A percentile compares a stretch with the other conserved stretches of the same genome.
These are phyloP conservation scores for Chydorus sphaericus DNA, from an alignment of 2,888 invertebrate genomes.

Conservation along the genomic window DNA sequence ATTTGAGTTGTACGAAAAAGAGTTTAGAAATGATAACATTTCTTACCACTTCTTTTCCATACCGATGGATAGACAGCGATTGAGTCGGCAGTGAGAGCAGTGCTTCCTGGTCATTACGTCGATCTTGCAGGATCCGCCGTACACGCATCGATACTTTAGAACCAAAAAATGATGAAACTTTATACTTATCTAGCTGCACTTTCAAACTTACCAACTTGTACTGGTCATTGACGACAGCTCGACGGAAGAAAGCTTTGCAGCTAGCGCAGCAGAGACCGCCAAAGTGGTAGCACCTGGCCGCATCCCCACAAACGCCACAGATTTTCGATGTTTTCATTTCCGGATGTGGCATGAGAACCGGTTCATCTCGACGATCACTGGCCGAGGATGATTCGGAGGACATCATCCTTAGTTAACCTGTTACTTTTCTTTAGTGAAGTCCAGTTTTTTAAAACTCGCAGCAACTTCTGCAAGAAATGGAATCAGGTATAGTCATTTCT, in stretches of 20 bases:
- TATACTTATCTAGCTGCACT: neutral
- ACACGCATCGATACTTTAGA: neutral
- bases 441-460: no score
- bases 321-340: conserved; percentile 1
- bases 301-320: neutral
- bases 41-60: neutral
- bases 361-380: conserved; percentile 1
- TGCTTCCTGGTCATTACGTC: neutral
- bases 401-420: neutral
- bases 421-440: no score
- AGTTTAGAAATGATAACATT: no score
- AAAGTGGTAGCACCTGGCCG: neutral
- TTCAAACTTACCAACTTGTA: neutral
- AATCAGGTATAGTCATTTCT: no score
- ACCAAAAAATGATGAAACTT: neutral
- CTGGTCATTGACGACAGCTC: neutral
- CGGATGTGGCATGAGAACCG: no score
- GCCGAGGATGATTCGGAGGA: neutral
- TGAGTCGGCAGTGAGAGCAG: neutral
- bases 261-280: neutral
- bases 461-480: no score
- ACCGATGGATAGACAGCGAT: neutral
- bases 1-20: neutral
- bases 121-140: neutral
- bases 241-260: conserved; percentile 1